Base-by-base conservation (phyloP, 2,797 vertebrate species). In the Falco cherrug region DNA sequence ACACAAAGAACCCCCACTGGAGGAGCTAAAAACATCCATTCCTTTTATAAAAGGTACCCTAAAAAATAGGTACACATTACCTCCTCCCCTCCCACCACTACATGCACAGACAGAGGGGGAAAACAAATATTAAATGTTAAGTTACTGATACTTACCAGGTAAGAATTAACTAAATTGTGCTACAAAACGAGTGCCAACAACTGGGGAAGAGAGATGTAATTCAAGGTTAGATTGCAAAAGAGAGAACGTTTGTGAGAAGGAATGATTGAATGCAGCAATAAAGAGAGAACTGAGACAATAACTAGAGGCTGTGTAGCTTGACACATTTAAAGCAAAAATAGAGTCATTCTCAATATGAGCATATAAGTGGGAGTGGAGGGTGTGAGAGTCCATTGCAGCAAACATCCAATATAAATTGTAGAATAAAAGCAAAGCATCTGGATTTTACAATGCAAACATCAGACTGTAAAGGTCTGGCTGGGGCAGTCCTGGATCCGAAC, bases 261-360 rank as follows among this genome's bases (percentile, higher is more conserved):
- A 63, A 86, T 80, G 85, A 91, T 37, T 78, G 91, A 94, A 89
- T 65, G 50, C n/a, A 91, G 63, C 53, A 91, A 90, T 87, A 87
- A 93, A 90, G 51, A 86, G 39, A 61, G 64, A 91, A 75, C 63
- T 51, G 77, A 92, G 61, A 78, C 20, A 87, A 37, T 60, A 82
- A 85, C 63, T 26, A 57, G n/a, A 92, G 70, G 29, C 43, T 92
- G 37, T 76, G 24, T 54, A 41, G 51, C 45, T 89, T 86, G 41
- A 68, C 80, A 91, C n/a, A 82, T 90, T 96, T 94, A 81, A 95
- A 85, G 65, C 37, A 89, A 94, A 96, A 94, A 87, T 56, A 68
- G 56, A 90, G 70, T 50, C 26, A n/a, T 90, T 96, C 88, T 91
- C 83, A 94, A 73, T 69, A 81, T 75, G 71, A 88, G 81, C 31